Evolutionary conservation across 2,797 vertebrate genomes (phyloP).

Genomic region (Aeoliscus strigatus): DNA sequence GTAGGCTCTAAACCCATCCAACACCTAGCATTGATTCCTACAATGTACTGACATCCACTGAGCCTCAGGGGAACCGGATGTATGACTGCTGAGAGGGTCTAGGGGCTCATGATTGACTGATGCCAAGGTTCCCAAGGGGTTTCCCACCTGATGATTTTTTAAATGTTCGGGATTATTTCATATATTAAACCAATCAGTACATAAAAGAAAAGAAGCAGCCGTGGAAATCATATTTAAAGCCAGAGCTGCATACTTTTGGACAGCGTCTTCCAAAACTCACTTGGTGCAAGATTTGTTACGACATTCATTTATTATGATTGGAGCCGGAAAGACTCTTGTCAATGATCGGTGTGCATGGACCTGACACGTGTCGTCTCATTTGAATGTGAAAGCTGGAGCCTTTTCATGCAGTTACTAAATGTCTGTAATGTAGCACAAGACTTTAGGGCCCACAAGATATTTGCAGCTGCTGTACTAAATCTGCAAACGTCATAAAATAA

Average conservation of each 20-base stretch:
- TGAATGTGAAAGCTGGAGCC: slow-evolving; percentile 19
- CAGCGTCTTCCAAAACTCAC: slow-evolving; percentile 25
- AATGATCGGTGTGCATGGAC: slow-evolving; percentile 16
- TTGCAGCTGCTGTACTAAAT: no score
- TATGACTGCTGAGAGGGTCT: no score
- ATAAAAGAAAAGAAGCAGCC: slow-evolving; percentile 10
- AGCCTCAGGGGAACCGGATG: no score
- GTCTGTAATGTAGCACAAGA: no score
- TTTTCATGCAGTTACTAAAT: slow-evolving; percentile 6
- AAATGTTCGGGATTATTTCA: slow-evolving; percentile 12
- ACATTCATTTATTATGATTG: slow-evolving; percentile 9
- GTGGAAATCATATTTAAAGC: slow-evolving; percentile 35
- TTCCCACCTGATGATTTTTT: slow-evolving; percentile 23
- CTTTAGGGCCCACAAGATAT: no score
- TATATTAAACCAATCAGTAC: slow-evolving; percentile 9
- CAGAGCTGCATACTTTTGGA: slow-evolving; percentile 9
- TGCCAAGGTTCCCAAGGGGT: no score
- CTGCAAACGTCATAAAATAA: no score
- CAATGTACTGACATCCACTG: no score
- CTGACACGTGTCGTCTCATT: slow-evolving; percentile 9
- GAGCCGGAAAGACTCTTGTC: slow-evolving; percentile 24
- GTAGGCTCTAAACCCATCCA: no score
- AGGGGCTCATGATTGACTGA: no score
- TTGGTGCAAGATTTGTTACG: slow-evolving; percentile 11
- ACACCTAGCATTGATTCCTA: no score